Base-by-base conservation (phyloP, 1,140 invertebrate species). In the Branchinecta lindahli region DNA sequence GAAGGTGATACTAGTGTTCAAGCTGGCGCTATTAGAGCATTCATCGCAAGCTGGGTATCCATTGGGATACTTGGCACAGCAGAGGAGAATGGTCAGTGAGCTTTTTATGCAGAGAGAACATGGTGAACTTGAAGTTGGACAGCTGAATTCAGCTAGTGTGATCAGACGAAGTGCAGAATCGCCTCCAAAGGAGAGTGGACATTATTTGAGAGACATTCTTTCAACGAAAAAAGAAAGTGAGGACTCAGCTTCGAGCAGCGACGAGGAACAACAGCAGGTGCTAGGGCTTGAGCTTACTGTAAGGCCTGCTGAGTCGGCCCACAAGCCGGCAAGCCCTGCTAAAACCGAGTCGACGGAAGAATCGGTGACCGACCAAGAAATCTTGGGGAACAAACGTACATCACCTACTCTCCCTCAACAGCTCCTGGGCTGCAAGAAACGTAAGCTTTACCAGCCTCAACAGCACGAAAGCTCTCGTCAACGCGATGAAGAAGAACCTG, bases 371-470 rank as follows among this genome's bases (percentile, higher is more conserved):
- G 69, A 68, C 69, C 71, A 80, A 77, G 72, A 61, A 61, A 61
- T 15, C 18, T 20, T 61, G 12, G 52, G 18, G 18, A 61, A 15
- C 12, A 61, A 61, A 20, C 52, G 52, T 61, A 12, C 52, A 20
- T 15, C 52, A 15, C 18, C 52, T 15, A 61, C 12, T 61, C 12
- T 20, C 1, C 18, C 18, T 4, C 52, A 61, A 4, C 18, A 12
- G 12, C 18, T 61, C 70, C 94, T 91, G 79, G 93, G 90, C 65
- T 96, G 90, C 81, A 95, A 95, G 78, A 97, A 97, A 81, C 84
- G 94, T 21, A 98, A 97, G 79, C 83, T 96, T n/a, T 96, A 96
- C 77, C 91, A 96, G 75, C 94, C 94, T 0, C 92, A 95, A 77
- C 93, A 96, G 75, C 92, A 95, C 77, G 90, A 92, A 66, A 68